Evolutionary conservation across 2,888 invertebrate species (phyloP).

Genomic region (Nebria salina): DNA sequence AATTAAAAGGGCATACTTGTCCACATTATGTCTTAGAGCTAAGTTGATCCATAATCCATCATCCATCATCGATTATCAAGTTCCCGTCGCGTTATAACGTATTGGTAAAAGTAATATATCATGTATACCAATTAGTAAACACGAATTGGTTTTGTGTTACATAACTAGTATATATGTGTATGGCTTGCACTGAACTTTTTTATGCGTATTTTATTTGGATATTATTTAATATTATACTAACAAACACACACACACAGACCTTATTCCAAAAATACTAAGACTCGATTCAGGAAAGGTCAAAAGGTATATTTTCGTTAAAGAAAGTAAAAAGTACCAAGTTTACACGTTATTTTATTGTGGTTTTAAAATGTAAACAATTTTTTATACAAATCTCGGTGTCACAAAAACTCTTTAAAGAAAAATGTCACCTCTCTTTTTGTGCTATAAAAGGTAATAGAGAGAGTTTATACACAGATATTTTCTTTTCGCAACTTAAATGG

Average conservation of each 20-base stretch:
- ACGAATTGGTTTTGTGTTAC: neutral
- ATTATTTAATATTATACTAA: too few relatives aligned
- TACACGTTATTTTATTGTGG: too few relatives aligned
- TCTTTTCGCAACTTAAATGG: conserved; percentile 41
- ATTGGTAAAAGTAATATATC: neutral
- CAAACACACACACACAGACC: too few relatives aligned
- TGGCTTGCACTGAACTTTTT: too few relatives aligned
- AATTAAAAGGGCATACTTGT: conserved; percentile 45
- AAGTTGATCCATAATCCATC: neutral
- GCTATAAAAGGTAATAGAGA: conserved; percentile 40
- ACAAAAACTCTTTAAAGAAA: neutral
- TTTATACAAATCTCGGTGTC: neutral
- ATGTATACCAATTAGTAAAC: neutral
- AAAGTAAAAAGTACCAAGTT: too few relatives aligned
- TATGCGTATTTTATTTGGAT: too few relatives aligned
- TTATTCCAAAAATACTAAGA: too few relatives aligned
- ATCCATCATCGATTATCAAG: neutral
- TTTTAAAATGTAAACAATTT: neutral
- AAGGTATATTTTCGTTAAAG: too few relatives aligned
- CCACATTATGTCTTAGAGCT: conserved; percentile 28
- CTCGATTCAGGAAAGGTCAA: too few relatives aligned
- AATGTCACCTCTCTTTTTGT: neutral
- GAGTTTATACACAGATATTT: conserved; percentile 40
- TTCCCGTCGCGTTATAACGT: neutral
- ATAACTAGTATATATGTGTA: too few relatives aligned